phyloP scores from a whole-genome alignment of 2,888 invertebrate species.

The Pollenia amentaria region DNA sequence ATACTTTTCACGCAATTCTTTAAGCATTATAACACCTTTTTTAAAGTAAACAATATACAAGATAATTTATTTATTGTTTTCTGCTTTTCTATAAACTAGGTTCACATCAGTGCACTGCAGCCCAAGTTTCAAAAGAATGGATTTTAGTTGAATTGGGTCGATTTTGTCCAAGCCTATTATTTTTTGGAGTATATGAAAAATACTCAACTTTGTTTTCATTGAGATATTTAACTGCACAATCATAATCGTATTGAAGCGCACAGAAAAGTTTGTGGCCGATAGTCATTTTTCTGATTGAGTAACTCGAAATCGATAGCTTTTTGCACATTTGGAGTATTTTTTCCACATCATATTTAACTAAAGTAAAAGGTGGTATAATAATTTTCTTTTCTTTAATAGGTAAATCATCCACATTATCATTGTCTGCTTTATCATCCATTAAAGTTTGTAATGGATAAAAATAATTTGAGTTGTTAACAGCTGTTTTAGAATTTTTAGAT shows the following conservation, averaged over 20 bases:
- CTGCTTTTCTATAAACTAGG: constrained; percentile 1
- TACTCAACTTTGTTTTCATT: too few species aligned
- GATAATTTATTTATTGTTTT: constrained; percentile 31
- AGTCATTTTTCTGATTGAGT: too few species aligned
- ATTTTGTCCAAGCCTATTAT: constrained; percentile 22
- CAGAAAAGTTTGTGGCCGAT: too few species aligned
- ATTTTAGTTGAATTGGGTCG: background rate
- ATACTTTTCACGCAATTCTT: too few species aligned
- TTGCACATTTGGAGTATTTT: background rate
- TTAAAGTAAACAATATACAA: too few species aligned
- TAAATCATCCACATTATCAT: constrained; percentile 1
- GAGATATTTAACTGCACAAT: too few species aligned
- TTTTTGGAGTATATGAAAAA: constrained; percentile 2
- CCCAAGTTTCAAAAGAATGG: background rate
- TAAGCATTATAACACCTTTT: constrained; percentile 27
- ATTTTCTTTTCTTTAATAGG: background rate
- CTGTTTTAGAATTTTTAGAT: too few species aligned
- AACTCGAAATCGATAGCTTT: background rate
- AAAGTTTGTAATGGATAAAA: background rate
- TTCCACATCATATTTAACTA: background rate
- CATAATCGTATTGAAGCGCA: too few species aligned
- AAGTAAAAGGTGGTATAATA: background rate
- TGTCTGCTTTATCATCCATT: background rate
- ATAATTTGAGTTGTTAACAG: too few species aligned
- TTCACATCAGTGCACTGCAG: constrained; percentile 7